Conservation (phyloP, 2,888 invertebrate species). For the Podotricha telesiphe region DNA sequence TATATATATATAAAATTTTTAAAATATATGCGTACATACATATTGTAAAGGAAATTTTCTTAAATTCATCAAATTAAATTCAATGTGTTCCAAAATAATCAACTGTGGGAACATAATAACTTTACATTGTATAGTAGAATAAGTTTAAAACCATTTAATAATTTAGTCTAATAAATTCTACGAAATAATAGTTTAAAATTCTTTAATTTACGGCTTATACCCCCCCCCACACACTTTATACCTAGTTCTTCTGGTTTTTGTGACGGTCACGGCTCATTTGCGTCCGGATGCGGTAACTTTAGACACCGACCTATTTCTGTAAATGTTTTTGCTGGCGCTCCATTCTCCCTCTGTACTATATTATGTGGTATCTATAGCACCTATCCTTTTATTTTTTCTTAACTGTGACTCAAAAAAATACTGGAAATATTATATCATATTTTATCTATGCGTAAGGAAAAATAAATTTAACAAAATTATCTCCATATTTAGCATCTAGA, state of each 20-base stretch:
- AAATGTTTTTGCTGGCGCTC: constrained; percentile 61
- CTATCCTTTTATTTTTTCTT: neutral
- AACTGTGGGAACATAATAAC: too few species aligned
- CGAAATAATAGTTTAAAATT: neutral
- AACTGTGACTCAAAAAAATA: neutral
- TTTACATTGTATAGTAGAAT: too few species aligned
- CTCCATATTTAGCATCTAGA: too few species aligned
- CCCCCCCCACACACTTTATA: constrained; percentile 19
- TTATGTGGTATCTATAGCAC: neutral
- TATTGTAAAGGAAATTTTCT: too few species aligned
- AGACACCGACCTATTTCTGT: constrained; percentile 64
- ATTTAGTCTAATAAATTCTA: neutral
- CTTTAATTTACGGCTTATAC: neutral
- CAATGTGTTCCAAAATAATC: too few species aligned
- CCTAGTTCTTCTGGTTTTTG: constrained; percentile 47
- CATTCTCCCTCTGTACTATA: neutral
- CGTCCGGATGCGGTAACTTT: constrained; percentile 60
- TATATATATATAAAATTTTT: too few species aligned
- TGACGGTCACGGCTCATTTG: constrained; percentile 62
- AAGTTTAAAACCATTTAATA: neutral
- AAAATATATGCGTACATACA: too few species aligned
- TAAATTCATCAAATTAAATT: too few species aligned
- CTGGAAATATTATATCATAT: neutral
- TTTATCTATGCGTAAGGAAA: neutral
- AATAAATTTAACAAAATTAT: too few species aligned